These are phyloP conservation scores for Sander lucioperca DNA, from an alignment of 2,113 vertebrate species.

Conservation along the genomic window DNA sequence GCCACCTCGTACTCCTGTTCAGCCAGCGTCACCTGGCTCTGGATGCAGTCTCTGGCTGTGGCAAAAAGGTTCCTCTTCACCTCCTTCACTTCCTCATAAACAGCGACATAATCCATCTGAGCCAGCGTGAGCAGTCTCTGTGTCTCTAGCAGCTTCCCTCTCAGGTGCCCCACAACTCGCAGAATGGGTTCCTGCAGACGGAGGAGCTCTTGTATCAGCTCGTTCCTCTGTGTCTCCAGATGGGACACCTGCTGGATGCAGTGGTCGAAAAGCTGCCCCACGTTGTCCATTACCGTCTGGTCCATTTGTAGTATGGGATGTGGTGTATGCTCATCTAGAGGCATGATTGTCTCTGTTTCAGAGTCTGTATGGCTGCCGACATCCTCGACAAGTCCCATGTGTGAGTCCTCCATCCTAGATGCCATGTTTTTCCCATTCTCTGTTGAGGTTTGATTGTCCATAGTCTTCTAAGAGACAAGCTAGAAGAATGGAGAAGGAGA, in stretches of 20 bases:
- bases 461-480: slow-evolving; percentile 18
- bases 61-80: slow-evolving; percentile 90
- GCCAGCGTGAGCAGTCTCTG: slow-evolving; percentile 83
- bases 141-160: slow-evolving; percentile 83
- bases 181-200: slow-evolving; percentile 87
- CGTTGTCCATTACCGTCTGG: slow-evolving; percentile 27
- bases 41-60: slow-evolving; percentile 89
- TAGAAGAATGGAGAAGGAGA: not conserved
- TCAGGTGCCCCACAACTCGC: slow-evolving; percentile 85
- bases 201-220: slow-evolving; percentile 85
- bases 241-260: slow-evolving; percentile 87
- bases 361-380: not conserved
- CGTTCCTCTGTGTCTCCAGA: slow-evolving; percentile 86
- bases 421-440: slow-evolving; percentile 4
- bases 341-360: slow-evolving; percentile 13
- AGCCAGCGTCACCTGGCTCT: slow-evolving; percentile 89
- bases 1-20: slow-evolving; percentile 86
- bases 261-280: slow-evolving; percentile 69
- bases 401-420: slow-evolving; percentile 22
- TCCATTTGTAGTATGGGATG: not conserved
- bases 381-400: slow-evolving; percentile 15
- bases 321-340: not conserved
- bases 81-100: slow-evolving; percentile 86
- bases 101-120: slow-evolving; percentile 85
- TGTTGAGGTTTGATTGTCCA: slow-evolving; percentile 50